Percentiles rank a stretch among this genome's conserved stretches.
Conservation (phyloP, 2,797 vertebrate genomes). For the Tragopan temminckii region DNA sequence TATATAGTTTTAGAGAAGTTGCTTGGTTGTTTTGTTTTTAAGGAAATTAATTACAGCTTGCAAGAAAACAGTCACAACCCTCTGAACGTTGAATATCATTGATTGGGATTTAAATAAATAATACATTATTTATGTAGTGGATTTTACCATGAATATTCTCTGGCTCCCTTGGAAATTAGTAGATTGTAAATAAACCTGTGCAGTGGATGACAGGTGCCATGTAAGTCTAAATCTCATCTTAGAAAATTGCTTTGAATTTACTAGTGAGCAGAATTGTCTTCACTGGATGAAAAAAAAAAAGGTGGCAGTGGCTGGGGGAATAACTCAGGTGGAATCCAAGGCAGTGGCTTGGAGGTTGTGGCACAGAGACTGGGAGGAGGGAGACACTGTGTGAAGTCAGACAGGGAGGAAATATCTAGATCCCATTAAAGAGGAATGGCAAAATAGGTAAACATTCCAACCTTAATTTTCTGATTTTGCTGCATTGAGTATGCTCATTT, state of each 20-base stretch:
- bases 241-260: background rate
- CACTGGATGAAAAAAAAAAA: background rate
- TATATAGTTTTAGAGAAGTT: background rate
- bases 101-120: background rate
- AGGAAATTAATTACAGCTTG: background rate
- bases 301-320: background rate
- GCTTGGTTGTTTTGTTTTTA: background rate
- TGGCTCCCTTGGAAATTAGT: background rate
- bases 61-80: background rate
- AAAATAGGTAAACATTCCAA: background rate
- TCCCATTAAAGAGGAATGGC: background rate
- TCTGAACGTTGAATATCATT: background rate
- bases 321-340: background rate
- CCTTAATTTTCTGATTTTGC: background rate
- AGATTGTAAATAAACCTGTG: background rate
- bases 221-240: background rate
- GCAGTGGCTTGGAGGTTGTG: background rate
- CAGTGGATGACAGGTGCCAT: background rate
- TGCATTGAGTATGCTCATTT: background rate
- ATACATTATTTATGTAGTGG: background rate
- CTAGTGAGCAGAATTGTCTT: background rate
- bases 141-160: background rate
- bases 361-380: background rate
- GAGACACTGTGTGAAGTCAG: fast-evolving
- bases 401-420: background rate